Conservation (phyloP, 2,888 invertebrate genomes). For the Catocala sponsa region DNA sequence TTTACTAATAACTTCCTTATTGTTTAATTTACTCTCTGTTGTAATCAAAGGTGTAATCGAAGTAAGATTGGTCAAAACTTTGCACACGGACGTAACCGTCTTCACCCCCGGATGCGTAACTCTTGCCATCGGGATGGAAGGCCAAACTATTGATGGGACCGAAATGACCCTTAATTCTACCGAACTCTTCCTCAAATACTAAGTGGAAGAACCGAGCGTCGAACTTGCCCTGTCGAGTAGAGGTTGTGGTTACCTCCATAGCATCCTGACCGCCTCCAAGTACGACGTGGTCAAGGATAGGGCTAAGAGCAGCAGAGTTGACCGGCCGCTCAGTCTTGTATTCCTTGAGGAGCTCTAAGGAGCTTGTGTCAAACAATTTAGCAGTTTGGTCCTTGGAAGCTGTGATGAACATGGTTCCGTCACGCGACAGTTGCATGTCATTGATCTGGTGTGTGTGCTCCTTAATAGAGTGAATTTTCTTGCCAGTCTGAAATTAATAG, state of each 20-base stretch:
- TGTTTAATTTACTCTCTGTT: constrained; percentile 76
- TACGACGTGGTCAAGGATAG: constrained; percentile 98
- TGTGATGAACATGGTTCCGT: constrained; percentile 98
- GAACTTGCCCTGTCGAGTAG: constrained; percentile 98
- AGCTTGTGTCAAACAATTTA: constrained; percentile 96
- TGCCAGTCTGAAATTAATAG: constrained; percentile 90
- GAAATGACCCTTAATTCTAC: constrained; percentile 99
- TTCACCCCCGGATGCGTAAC: constrained; percentile 99
- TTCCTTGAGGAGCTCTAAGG: constrained; percentile 95
- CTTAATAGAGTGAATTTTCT: constrained; percentile 92
- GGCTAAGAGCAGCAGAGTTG: constrained; percentile 99
- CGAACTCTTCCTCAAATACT: constrained; percentile 99
- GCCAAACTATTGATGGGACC: constrained; percentile 99
- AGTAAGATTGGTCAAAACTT: constrained; percentile 98
- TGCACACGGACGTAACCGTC: constrained; percentile 99
- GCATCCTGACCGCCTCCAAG: constrained; percentile 99
- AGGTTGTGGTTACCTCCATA: constrained; percentile 99
- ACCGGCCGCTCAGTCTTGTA: constrained; percentile 99
- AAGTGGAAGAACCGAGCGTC: constrained; percentile 98
- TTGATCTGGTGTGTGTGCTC: constrained; percentile 96
- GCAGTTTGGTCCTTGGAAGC: constrained; percentile 99
- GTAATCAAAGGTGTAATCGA: constrained; percentile 98
- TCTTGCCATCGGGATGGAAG: constrained; percentile 99
- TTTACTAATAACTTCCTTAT: constrained; percentile 43
- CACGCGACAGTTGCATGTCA: constrained; percentile 98